Evolutionary conservation across 2,797 vertebrate genomes (phyloP).

Genomic region (Sebastolobus alascanus): DNA sequence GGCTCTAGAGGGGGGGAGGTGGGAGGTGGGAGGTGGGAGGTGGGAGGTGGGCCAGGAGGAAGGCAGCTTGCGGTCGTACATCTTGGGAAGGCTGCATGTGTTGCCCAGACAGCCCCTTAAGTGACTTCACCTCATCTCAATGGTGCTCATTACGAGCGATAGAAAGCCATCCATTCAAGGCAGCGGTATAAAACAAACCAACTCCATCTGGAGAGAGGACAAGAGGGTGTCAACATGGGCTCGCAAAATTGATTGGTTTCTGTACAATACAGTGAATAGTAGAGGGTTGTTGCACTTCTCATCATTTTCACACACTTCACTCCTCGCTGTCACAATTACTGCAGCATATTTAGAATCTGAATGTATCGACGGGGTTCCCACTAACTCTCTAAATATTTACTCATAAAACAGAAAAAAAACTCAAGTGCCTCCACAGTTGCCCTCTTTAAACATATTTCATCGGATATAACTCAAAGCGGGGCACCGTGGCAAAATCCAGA

Average conservation of each 20-base stretch:
- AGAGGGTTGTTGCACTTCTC: neutral
- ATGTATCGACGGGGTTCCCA: slow-evolving; percentile 14
- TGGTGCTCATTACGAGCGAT: slow-evolving; percentile 70
- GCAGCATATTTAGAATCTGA: slow-evolving; percentile 27
- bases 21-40: slow-evolving; percentile 53
- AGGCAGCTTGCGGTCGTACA: slow-evolving; percentile 71
- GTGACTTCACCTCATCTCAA: slow-evolving; percentile 76
- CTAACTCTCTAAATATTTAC: slow-evolving; percentile 56
- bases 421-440: slow-evolving; percentile 46
- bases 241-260: slow-evolving; percentile 39
- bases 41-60: slow-evolving; percentile 57
- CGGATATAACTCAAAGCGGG: slow-evolving; percentile 60
- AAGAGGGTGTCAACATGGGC: slow-evolving; percentile 42
- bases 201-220: slow-evolving; percentile 61
- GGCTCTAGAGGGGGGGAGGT: slow-evolving; percentile 35
- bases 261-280: slow-evolving; percentile 11
- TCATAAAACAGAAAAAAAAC: slow-evolving; percentile 26
- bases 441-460: slow-evolving; percentile 62
- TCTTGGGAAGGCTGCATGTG: slow-evolving; percentile 73
- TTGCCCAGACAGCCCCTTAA: slow-evolving; percentile 77
- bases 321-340: slow-evolving; percentile 25
- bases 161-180: slow-evolving; percentile 69
- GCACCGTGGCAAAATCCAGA: slow-evolving; percentile 52
- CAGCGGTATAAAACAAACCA: slow-evolving; percentile 59
- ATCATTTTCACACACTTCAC: slow-evolving; percentile 18